Evolutionary conservation across 2,797 vertebrate genomes (phyloP).

Genomic region (Rousettus madagascariensis): DNA sequence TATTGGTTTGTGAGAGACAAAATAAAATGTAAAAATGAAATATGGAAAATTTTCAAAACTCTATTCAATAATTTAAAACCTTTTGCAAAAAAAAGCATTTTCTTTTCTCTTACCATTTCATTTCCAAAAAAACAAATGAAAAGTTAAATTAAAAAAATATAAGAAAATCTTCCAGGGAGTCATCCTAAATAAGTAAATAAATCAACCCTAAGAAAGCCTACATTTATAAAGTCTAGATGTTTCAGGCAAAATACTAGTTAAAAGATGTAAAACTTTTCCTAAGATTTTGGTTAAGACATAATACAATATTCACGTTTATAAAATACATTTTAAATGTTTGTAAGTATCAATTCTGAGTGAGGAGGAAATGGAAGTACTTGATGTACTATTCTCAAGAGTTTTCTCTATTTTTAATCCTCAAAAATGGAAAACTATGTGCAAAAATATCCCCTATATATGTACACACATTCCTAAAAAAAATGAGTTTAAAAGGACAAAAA

Average conservation of each 20-base stretch:
- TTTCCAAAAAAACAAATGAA: slow-evolving; percentile 10
- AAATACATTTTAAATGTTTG: slow-evolving; percentile 5
- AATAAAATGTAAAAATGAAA: not conserved
- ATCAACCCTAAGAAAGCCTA: not conserved
- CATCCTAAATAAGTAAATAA: not conserved
- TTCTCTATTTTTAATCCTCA: not conserved
- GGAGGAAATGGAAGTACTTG: not conserved
- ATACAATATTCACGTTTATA: not conserved
- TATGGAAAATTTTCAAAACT: not conserved
- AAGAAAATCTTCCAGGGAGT: not conserved
- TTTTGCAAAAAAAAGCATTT: not conserved
- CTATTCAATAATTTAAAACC: not conserved
- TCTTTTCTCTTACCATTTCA: not conserved
- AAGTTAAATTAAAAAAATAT: slow-evolving; percentile 29
- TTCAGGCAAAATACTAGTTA: not conserved
- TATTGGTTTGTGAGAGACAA: not conserved
- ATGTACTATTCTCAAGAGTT: not conserved
- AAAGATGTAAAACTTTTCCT: not conserved
- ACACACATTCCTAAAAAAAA: not conserved
- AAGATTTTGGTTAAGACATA: not conserved
- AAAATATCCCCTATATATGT: not conserved
- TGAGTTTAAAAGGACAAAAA: slow-evolving; percentile 21
- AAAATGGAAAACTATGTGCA: not conserved
- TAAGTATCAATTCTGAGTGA: not conserved
- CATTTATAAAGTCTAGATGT: not conserved